phyloP scores from a whole-genome alignment of 2,113 vertebrate genomes.

The Dendrocopos noguchii region DNA sequence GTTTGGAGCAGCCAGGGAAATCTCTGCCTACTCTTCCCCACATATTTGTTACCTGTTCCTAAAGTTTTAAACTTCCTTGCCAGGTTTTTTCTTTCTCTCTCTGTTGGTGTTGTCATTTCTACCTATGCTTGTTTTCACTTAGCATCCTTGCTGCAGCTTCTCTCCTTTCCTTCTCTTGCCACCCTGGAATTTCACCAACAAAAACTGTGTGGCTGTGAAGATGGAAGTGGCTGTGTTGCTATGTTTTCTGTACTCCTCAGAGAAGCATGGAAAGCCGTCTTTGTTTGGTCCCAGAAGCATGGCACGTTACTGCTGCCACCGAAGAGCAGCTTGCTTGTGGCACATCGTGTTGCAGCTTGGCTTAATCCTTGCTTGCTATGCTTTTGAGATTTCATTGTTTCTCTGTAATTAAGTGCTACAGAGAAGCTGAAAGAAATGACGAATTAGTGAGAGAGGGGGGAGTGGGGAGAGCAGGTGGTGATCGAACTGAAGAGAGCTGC shows the following conservation, averaged over 20 bases:
- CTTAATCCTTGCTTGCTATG: slow-evolving; percentile 49
- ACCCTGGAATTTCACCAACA: neutral
- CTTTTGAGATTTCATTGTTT: slow-evolving; percentile 66
- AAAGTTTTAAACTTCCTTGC: neutral
- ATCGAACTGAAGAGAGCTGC: slow-evolving; percentile 54
- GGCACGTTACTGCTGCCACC: neutral
- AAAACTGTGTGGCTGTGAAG: neutral
- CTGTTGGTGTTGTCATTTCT: rapidly evolving
- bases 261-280: neutral
- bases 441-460: neutral
- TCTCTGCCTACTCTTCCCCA: rapidly evolving
- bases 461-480: slow-evolving; percentile 62
- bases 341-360: slow-evolving; percentile 13
- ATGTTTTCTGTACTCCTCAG: neutral
- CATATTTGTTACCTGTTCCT: neutral
- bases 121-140: neutral
- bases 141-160: neutral
- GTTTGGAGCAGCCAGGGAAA: neutral
- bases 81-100: neutral
- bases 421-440: slow-evolving; percentile 59
- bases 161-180: neutral
- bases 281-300: neutral
- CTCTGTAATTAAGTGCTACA: slow-evolving; percentile 62
- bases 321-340: slow-evolving; percentile 45
- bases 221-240: neutral